phyloP scores from a whole-genome alignment of 2,888 invertebrate species.

The Ormyrus rosae region DNA sequence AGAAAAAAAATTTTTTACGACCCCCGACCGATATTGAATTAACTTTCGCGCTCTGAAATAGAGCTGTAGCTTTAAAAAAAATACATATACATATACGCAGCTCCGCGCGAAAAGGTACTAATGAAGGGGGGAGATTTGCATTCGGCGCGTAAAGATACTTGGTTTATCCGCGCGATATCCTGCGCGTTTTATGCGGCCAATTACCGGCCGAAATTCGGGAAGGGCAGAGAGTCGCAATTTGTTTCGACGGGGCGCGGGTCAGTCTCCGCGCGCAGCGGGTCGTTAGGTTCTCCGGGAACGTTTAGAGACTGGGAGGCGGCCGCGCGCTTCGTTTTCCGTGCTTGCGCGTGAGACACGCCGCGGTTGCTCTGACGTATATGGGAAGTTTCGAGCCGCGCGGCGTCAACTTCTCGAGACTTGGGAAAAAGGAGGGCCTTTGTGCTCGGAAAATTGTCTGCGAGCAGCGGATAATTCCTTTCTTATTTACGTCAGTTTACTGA shows the following conservation, averaged over 20 bases:
- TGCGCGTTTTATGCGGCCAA: too few relatives aligned
- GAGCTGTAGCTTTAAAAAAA: too few relatives aligned
- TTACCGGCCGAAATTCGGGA: not conserved
- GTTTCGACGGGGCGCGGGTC: slow-evolving; percentile 7
- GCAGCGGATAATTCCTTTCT: too few relatives aligned
- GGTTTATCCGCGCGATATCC: not conserved
- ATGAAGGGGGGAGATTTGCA: not conserved
- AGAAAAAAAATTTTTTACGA: slow-evolving; percentile 8
- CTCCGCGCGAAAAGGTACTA: not conserved
- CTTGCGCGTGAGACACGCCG: too few relatives aligned
- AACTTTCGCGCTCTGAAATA: not conserved
- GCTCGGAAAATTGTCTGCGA: too few relatives aligned
- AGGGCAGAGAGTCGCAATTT: slow-evolving; percentile 36
- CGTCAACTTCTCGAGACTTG: not conserved
- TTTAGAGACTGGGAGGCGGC: slow-evolving; percentile 2
- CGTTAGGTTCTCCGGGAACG: slow-evolving; percentile 30
- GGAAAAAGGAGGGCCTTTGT: too few relatives aligned
- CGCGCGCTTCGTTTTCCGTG: not conserved
- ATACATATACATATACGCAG: not conserved
- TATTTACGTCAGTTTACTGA: too few relatives aligned
- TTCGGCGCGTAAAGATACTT: not conserved
- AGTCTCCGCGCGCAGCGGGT: slow-evolving; percentile 12
- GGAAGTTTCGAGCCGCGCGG: not conserved
- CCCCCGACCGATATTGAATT: slow-evolving; percentile 15
- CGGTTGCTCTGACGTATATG: not conserved